Base-by-base conservation (phyloP, 2,113 vertebrate genomes). In the Triplophysa tibetana region DNA sequence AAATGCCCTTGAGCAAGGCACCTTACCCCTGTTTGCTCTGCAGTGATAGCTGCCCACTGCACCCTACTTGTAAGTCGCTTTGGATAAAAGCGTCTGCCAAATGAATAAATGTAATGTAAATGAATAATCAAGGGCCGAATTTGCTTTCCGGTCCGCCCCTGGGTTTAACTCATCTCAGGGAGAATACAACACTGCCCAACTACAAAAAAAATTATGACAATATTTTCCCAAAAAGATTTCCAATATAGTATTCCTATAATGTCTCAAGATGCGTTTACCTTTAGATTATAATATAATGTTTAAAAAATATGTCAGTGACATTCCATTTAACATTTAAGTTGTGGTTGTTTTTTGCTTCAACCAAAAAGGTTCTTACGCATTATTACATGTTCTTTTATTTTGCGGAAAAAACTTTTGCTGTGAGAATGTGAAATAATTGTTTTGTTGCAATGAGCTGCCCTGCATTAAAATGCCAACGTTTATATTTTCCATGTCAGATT, bases 321-420 rank as follows among this genome's bases (percentile, higher is more conserved):
- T 74, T 74, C 70, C 70, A 60, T 61, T 74, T 11, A 61, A 60
- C 13, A 7, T 73, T 11, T 0, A 48, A 8, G 21, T 6, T 41
- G 33, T 38, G 6, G 6, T 38, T 38, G 29, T 33, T 73, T 41
- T 73, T 43, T 58, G 19, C 29, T 58, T 61, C 33, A 43, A 74
- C 33, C n/a, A 74, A 74, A 60, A 61, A 23, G 41, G 52, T 58
- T 4, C 19, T 52, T 58, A 41, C 41, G 52, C 29, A 73, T 11
- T 50, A 58, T 58, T 21, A 10, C 9, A 23, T n/a, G 12, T 45
- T 23, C n/a, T 14, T 91, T 90, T 88, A 89, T 90, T 86, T 91
- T 90, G 94, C 92, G 93, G 91, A 89, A 94, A 93, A 90, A 86
- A 29, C 90, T 83, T 89, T 92, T 93, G 93, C 92, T 92, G 89